Evolutionary conservation across 2,888 invertebrate species (phyloP).

Genomic region (Cotesia congregata): DNA sequence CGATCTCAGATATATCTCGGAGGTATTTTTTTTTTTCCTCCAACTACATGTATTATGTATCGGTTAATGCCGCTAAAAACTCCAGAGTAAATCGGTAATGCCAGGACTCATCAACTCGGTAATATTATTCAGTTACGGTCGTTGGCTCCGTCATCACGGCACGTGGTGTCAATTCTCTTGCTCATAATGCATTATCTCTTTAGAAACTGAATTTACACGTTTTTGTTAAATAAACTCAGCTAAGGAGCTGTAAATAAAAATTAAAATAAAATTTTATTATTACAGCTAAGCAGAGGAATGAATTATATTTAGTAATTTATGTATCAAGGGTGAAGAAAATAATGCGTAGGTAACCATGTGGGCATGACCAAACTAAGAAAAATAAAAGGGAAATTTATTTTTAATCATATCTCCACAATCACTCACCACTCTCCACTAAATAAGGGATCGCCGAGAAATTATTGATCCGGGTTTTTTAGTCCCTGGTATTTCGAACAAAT

Average conservation of each 20-base stretch:
- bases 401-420: neutral
- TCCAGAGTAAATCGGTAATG: constrained; percentile 31
- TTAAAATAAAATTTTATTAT: no score
- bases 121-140: constrained; percentile 10
- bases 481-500: neutral
- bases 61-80: neutral
- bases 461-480: neutral
- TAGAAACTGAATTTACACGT: neutral
- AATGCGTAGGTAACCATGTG: neutral
- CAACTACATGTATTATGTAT: constrained; percentile 41
- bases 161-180: constrained; percentile 21
- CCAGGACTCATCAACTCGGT: constrained; percentile 13
- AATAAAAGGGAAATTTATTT: constrained; percentile 10
- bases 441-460: neutral
- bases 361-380: constrained; percentile 3
- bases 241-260: no score
- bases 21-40: constrained; percentile 3
- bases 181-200: constrained; percentile 8
- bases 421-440: neutral
- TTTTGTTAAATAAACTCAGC: no score
- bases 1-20: neutral
- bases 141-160: constrained; percentile 11
- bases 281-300: neutral
- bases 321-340: constrained; percentile 12
- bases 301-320: constrained; percentile 28